Evolutionary conservation across 2,113 vertebrate species (phyloP).

Genomic region (Cheirogaleus medius): DNA sequence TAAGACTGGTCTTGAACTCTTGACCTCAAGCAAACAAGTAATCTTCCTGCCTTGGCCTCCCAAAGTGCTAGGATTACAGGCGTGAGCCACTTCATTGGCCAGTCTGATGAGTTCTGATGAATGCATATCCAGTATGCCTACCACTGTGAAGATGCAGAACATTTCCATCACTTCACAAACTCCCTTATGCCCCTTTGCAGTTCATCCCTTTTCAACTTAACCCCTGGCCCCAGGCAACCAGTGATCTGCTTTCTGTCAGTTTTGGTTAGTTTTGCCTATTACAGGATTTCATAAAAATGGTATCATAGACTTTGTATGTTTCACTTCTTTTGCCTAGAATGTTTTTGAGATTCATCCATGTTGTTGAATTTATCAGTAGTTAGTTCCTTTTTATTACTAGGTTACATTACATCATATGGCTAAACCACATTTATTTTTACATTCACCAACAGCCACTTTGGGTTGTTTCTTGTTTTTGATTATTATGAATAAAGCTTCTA

Average conservation of each 20-base stretch:
- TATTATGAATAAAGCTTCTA: background rate
- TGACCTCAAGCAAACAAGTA: too few species aligned
- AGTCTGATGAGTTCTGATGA: background rate
- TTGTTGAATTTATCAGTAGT: background rate
- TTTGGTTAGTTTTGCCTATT: background rate
- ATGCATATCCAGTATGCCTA: background rate
- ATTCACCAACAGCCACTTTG: too few species aligned
- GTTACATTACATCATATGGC: too few species aligned
- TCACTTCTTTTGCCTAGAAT: constrained; percentile 21
- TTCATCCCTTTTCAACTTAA: background rate
- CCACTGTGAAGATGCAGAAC: background rate
- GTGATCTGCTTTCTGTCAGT: background rate
- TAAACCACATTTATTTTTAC: too few species aligned
- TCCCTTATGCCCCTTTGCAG: background rate
- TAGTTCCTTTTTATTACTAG: background rate
- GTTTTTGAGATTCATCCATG: background rate
- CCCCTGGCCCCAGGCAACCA: background rate
- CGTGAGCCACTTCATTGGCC: too few species aligned
- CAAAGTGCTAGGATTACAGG: too few species aligned
- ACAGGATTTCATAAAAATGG: constrained; percentile 16
- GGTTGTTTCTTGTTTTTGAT: too few species aligned
- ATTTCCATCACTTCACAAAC: background rate
- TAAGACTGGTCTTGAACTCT: too few species aligned
- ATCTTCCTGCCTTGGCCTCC: too few species aligned
- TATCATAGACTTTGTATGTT: background rate